Base-by-base conservation (phyloP, 2,888 invertebrate species). In the Actias luna region DNA sequence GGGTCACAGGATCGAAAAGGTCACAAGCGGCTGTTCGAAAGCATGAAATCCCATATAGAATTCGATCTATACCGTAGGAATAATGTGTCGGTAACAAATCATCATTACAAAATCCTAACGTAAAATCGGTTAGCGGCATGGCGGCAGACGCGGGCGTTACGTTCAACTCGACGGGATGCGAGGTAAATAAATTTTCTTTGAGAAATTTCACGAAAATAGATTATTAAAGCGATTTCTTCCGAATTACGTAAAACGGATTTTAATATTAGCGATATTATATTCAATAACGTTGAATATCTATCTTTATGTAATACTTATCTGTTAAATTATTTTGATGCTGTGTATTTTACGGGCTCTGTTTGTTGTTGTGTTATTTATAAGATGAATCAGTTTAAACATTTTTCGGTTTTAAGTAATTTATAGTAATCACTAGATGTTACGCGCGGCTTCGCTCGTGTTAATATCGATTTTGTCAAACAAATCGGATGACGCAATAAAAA, bases 101-200 rank as follows among this genome's bases (percentile, higher is more conserved):
- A 52, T 52, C 29, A 52, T 52, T 52, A 42, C 14, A 25, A 39
- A 42, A 22, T 59, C n/a, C 42, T 42, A 25, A 42, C 42, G 39
- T 39, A 59, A 59, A 59, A 59, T 59, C 59, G 59, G 7, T 59
- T 5, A 59, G 35, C 39, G 27, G 59, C 59, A 31, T 7, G 33
- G 33, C n/a, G 5, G 39, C 16, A 16, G 22, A 46, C 46, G 46
- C 22, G 46, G n/a, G 12, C 46, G 46, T 46, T 46, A 8, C 10
- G 46, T 18, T 7, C 22, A 18, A 46, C 18, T 22, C 46, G 46
- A 46, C 46, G 46, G 22, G 46, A 46, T 1, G 8, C 46, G 18
- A 22, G 46, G 10, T 22, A 46, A 46, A 4, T 22, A 46, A 46
- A 46, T 46, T 8, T 22, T 12, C 46, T 22, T 46, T 22, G 1